A percentile compares a stretch with the other conserved stretches of the same genome.
Conservation (phyloP, 1,140 invertebrate genomes). For the Ceratina australensis region DNA sequence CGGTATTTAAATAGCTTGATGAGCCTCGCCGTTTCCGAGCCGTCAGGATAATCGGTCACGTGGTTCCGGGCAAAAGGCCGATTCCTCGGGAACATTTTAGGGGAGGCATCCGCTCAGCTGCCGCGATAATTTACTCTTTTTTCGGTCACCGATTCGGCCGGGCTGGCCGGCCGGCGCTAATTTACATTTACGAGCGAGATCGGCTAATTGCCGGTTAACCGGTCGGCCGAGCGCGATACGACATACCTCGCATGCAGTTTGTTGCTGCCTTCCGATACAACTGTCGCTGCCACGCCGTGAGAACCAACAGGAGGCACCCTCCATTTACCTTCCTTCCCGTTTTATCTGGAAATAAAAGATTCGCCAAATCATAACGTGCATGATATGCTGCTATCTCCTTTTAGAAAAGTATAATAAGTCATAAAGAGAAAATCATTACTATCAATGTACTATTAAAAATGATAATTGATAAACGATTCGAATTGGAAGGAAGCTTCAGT, state of each 20-base stretch:
- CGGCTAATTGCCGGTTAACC: slow-evolving; percentile 80
- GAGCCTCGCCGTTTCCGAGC: slow-evolving; percentile 15
- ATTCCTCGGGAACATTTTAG: slow-evolving; percentile 20
- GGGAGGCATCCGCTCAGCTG: slow-evolving; percentile 74
- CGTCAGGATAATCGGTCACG: slow-evolving; percentile 12
- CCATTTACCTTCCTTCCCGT: slow-evolving; percentile 39
- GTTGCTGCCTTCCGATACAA: slow-evolving; percentile 60
- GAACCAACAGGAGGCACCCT: slow-evolving; percentile 47
- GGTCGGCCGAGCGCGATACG: slow-evolving; percentile 69
- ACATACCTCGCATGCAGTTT: slow-evolving; percentile 61
- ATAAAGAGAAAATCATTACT: too few species aligned
- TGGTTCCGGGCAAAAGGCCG: slow-evolving; percentile 21
- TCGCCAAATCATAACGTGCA: too few species aligned
- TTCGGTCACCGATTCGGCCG: slow-evolving; percentile 70
- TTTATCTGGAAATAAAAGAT: too few species aligned
- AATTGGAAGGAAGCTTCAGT: too few species aligned
- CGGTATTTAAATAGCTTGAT: neutral
- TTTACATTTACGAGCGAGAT: slow-evolving; percentile 76
- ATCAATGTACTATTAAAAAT: too few species aligned
- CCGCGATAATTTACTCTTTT: slow-evolving; percentile 76
- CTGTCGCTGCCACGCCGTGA: slow-evolving; percentile 57
- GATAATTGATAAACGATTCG: too few species aligned
- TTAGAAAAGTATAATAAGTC: too few species aligned
- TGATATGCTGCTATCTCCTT: neutral
- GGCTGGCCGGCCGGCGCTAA: slow-evolving; percentile 60